Evolutionary conservation across 2,797 vertebrate genomes (phyloP).

Genomic region (Acanthurus lineatus): DNA sequence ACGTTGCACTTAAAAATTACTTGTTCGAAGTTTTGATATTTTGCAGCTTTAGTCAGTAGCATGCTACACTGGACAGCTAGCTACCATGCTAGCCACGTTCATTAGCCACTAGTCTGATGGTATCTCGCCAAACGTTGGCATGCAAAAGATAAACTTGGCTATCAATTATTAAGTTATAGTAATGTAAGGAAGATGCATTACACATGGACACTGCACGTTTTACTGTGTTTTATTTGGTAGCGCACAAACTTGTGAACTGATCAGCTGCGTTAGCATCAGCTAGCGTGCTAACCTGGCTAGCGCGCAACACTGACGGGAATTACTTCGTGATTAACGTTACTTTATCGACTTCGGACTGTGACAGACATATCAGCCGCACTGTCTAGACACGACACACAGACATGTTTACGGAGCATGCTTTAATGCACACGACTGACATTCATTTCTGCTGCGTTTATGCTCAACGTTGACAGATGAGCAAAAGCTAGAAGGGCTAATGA

Average conservation of each 20-base stretch:
- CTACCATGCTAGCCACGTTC: slow-evolving; percentile 44
- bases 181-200: accelerated
- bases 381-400: not conserved
- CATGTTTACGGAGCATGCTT: not conserved
- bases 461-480: not conserved
- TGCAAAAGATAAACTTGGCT: not conserved
- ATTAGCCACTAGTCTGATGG: slow-evolving; percentile 8
- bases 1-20: not conserved
- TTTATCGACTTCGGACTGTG: slow-evolving; percentile 32
- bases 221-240: not conserved
- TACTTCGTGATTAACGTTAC: slow-evolving; percentile 26
- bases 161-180: not conserved
- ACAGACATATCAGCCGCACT: slow-evolving; percentile 48
- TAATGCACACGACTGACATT: slow-evolving; percentile 4
- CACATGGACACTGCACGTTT: accelerated
- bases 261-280: slow-evolving; percentile 44
- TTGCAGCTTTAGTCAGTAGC: slow-evolving; percentile 45
- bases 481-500: slow-evolving; percentile 33
- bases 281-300: slow-evolving; percentile 74
- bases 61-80: slow-evolving; percentile 58
- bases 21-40: slow-evolving; percentile 8
- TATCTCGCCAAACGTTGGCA: slow-evolving; percentile 10
- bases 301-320: slow-evolving; percentile 46
- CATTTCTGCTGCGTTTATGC: not conserved
- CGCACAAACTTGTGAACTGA: slow-evolving; percentile 64